Evolutionary conservation across 37 sponge, comb jelly and placozoan genomes (phyloP).

Genomic region (Dysidea cf. avara): DNA sequence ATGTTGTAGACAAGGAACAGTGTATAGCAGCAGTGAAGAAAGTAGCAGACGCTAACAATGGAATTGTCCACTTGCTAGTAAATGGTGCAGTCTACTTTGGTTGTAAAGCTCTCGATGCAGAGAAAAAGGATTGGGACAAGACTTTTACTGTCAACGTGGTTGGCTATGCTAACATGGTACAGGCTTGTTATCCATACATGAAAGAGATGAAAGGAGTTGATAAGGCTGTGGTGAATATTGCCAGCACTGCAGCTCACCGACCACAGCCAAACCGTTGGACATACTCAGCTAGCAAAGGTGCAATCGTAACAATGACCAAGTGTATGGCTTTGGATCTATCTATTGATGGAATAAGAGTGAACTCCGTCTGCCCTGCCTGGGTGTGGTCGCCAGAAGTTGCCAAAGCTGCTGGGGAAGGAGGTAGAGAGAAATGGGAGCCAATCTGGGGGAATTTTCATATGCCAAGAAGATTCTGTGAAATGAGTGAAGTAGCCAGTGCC

Average conservation of each 20-base stretch:
- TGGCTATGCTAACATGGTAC: slow-evolving; percentile 89
- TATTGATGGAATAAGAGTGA: slow-evolving; percentile 66
- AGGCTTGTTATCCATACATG: slow-evolving; percentile 69
- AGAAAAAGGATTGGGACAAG: slow-evolving; percentile 80
- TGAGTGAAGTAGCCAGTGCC: slow-evolving; percentile 65
- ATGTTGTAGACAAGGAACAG: slow-evolving; percentile 65
- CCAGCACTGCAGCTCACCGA: slow-evolving; percentile 67
- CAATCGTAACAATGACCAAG: slow-evolving; percentile 68
- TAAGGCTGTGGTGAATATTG: slow-evolving; percentile 62
- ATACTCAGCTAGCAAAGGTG: slow-evolving; percentile 81
- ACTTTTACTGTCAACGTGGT: slow-evolving; percentile 78
- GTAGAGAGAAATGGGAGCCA: slow-evolving; percentile 76
- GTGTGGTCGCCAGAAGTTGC: slow-evolving; percentile 86
- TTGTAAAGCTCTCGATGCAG: slow-evolving; percentile 63
- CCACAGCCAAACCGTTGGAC: slow-evolving; percentile 78
- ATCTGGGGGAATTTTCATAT: slow-evolving; percentile 87
- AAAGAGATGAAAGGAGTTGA: slow-evolving; percentile 11
- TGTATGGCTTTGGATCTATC: slow-evolving; percentile 86
- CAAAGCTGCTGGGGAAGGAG: slow-evolving; percentile 82
- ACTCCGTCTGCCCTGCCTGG: slow-evolving; percentile 85
- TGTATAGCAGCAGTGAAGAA: slow-evolving; percentile 53
- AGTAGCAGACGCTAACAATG: slow-evolving; percentile 38
- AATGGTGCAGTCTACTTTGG: slow-evolving; percentile 87
- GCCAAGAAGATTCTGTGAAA: slow-evolving; percentile 59
- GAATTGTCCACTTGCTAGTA: slow-evolving; percentile 57